phyloP scores from a whole-genome alignment of 2,888 invertebrate species.

The Biston betularia region DNA sequence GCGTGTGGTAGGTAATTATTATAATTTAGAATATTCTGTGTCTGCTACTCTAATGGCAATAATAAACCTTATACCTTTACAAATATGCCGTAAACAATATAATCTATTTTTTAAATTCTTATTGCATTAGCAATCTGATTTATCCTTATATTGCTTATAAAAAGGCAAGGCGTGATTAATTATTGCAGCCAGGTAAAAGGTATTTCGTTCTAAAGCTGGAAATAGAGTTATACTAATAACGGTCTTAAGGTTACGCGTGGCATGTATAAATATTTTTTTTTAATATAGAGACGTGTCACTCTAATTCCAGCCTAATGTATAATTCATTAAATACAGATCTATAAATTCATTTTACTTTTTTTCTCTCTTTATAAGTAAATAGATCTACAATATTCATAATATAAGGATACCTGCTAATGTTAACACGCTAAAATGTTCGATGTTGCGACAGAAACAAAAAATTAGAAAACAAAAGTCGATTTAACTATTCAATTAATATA shows the following conservation, averaged over 20 bases:
- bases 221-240: too few relatives aligned
- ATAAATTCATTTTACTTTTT: neutral
- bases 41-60: neutral
- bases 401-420: slow-evolving; percentile 16
- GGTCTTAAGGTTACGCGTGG: too few relatives aligned
- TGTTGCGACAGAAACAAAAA: neutral
- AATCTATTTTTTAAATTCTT: slow-evolving; percentile 1
- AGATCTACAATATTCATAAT: slow-evolving; percentile 6
- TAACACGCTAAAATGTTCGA: slow-evolving; percentile 26
- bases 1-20: neutral
- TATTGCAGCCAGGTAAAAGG: slow-evolving; percentile 5
- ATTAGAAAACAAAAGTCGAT: too few relatives aligned
- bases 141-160: slow-evolving; percentile 10
- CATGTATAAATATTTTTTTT: too few relatives aligned
- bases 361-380: neutral
- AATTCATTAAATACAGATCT: slow-evolving; percentile 9
- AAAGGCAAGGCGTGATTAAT: slow-evolving; percentile 8
- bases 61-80: slow-evolving; percentile 5
- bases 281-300: too few relatives aligned
- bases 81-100: slow-evolving; percentile 1
- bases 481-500: neutral
- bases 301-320: neutral
- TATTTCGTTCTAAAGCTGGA: neutral
- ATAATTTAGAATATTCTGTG: neutral
- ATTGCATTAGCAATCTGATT: slow-evolving; percentile 1